A percentile compares a stretch with the other conserved stretches of the same genome.
Conservation (phyloP, 2,113 vertebrate species). For the Furnarius figulus region DNA sequence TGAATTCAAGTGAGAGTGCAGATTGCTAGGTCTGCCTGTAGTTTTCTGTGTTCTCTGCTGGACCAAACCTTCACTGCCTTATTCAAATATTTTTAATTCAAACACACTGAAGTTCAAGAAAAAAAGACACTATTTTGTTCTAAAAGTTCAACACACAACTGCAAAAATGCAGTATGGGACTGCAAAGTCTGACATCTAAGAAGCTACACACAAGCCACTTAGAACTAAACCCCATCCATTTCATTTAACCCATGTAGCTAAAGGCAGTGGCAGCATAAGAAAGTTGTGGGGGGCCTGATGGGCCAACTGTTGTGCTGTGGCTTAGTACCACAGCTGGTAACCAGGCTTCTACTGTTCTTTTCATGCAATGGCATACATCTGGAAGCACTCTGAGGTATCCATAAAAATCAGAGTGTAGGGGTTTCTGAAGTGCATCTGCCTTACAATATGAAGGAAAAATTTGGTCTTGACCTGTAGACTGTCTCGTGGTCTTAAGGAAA, state of each 20-base stretch:
- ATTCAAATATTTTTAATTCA: not conserved
- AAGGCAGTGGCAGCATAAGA: not conserved
- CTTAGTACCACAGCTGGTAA: not conserved
- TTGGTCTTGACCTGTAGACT: not conserved
- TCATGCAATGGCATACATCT: not conserved
- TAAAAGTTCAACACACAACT: not conserved
- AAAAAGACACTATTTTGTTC: not conserved
- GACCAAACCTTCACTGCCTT: fast-evolving
- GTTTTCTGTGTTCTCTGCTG: not conserved
- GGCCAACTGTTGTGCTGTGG: not conserved
- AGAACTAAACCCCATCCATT: not conserved
- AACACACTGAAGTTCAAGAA: not conserved
- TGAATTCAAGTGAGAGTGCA: not conserved
- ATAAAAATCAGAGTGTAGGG: not conserved
- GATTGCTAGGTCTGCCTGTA: not conserved
- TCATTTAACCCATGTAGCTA: not conserved
- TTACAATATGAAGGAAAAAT: not conserved
- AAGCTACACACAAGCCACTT: not conserved
- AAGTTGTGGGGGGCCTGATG: not conserved
- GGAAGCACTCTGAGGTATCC: not conserved
- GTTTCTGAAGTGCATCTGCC: not conserved
- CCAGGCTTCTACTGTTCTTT: not conserved
- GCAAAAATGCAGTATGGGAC: not conserved
- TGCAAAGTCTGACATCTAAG: not conserved
- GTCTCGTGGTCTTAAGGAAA: not conserved